phyloP scores from a whole-genome alignment of 2,113 vertebrate species.

The Axis porcinus region DNA sequence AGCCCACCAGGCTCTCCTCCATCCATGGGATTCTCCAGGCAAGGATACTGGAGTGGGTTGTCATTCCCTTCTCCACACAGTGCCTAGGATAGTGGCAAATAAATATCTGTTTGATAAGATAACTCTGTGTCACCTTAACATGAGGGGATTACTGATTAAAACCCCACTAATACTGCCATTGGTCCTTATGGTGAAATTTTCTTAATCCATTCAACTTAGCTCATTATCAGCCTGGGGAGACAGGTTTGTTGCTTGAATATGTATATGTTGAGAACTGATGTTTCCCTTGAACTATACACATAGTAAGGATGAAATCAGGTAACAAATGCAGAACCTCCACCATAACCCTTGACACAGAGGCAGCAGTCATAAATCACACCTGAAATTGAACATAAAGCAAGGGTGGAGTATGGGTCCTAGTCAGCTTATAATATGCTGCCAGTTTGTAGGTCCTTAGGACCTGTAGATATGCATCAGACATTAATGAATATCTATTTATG shows the following conservation, averaged over 20 bases:
- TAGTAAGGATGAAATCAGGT: not conserved
- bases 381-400: not conserved
- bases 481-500: not conserved
- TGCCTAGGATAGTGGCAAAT: not conserved
- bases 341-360: not conserved
- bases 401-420: rapidly evolving
- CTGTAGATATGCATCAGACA: not conserved
- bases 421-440: not conserved
- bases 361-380: not conserved
- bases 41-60: not conserved
- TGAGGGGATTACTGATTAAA: not conserved
- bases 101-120: not conserved
- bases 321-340: not conserved
- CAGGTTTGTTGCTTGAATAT: not conserved
- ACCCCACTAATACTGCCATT: not conserved
- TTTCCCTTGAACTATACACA: not conserved
- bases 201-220: not conserved
- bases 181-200: not conserved
- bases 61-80: not conserved
- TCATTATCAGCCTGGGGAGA: not conserved
- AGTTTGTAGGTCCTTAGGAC: not conserved
- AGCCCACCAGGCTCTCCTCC: not conserved
- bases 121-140: not conserved
- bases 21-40: not conserved
- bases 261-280: not conserved